Evolutionary conservation across 2,113 vertebrate species (phyloP), one percentile per base, ranked within the genome.

Genomic region (Saguinus midas): DNA sequence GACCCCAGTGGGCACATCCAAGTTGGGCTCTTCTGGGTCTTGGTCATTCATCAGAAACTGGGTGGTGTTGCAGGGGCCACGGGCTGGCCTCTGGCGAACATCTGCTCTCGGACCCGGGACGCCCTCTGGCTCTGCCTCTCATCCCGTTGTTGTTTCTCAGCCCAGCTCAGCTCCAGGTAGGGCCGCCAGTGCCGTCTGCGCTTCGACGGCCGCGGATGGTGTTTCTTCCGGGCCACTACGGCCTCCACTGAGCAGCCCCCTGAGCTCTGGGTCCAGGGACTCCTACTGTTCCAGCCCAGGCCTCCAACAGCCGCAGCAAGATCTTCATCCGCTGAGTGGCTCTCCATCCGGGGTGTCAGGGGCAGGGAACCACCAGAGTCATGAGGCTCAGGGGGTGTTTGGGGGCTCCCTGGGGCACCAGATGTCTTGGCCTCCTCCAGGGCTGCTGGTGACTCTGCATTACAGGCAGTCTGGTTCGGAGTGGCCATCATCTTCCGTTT

Each of bases 41-140:
- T 99, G 99, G 93, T 99, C 99, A 21, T 99, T 99, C 99, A 99
- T 99, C 70, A 99, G 98, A 96, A 99, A 99, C 97, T 99, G 99
- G 27, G 99, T 99, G 95, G 99, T 99, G 97, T 99, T 99, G 82
- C 99, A 99, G 0, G 99, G 0, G 99, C 99, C 80, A 99, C 99
- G 0, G 99, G 99, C 73, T 99, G 98, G 91, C 99, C 99, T 73
- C 99, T 99, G 94, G 99, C 99, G 10, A 99, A 99, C 99, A 99
- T 99, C 98, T 99, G 99, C 80, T 99, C 99, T 1, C 99, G 97
- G 61, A 99, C 89, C 52, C 99, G 97, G 29, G 99, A 99, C 35
- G 99, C 99, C 92, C 99, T 96, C 95, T 98, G 99, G 8, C 99
- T 99, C 98, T 99, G 99, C 6, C 98, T 97, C 98, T 99, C 99